Percentiles rank a stretch among this genome's conserved stretches.
phyloP scores from a whole-genome alignment of 2,797 vertebrate genomes.

The Xenops minutus region DNA sequence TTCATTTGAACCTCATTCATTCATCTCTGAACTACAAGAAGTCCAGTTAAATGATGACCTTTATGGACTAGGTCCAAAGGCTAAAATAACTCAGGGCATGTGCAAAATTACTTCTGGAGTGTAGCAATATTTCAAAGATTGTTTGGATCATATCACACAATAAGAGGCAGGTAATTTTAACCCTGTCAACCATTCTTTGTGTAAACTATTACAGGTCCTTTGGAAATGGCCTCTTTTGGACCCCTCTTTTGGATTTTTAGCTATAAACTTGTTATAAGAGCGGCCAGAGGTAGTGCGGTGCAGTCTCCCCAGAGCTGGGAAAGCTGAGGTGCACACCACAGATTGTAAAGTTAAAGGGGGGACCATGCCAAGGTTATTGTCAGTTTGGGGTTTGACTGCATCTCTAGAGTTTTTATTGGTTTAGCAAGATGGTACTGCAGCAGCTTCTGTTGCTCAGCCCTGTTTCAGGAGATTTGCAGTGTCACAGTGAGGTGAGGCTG shows the following conservation, averaged over 20 bases:
- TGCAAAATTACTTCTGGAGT: not conserved
- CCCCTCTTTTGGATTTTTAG: not conserved
- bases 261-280: not conserved
- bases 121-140: not conserved
- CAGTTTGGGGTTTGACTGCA: not conserved
- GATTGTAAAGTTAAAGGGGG: not conserved
- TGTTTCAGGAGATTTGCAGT: not conserved
- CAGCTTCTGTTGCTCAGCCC: not conserved
- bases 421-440: not conserved
- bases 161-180: not conserved
- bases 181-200: not conserved
- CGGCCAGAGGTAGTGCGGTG: not conserved
- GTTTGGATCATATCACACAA: not conserved
- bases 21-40: not conserved
- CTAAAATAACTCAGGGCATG: rapidly evolving
- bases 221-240: not conserved
- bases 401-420: not conserved
- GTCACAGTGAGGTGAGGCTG: rapidly evolving
- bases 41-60: rapidly evolving
- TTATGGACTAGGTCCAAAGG: not conserved
- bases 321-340: not conserved
- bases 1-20: not conserved
- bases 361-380: not conserved
- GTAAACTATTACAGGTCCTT: not conserved
- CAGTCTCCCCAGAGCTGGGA: not conserved